A percentile compares a stretch with the other conserved stretches of the same genome.
Conservation (phyloP, 1,140 invertebrate genomes). For the Liolophura sinensis region DNA sequence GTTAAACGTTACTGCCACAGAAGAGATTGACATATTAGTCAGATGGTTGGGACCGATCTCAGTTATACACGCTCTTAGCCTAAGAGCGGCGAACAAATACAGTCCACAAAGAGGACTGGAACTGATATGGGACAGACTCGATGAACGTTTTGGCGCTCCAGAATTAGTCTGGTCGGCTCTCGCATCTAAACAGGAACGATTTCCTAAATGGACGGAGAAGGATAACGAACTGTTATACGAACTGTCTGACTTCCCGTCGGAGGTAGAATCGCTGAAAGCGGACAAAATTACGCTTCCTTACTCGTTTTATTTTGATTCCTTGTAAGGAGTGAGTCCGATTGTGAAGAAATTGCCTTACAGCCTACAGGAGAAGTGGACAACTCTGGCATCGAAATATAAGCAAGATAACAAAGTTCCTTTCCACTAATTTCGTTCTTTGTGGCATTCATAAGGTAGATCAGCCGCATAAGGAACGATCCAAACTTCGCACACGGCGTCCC, state of each 20-base stretch:
- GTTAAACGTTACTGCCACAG: slow-evolving; percentile 8
- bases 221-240: slow-evolving; percentile 22
- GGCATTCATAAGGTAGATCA: slow-evolving; percentile 18
- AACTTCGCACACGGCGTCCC: slow-evolving; percentile 7
- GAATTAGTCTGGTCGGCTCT: slow-evolving; percentile 13
- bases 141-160: slow-evolving; percentile 22
- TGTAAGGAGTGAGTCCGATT: slow-evolving; percentile 16
- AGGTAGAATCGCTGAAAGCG: slow-evolving; percentile 17
- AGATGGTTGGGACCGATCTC: slow-evolving; percentile 26
- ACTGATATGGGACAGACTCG: slow-evolving; percentile 14
- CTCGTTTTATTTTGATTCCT: slow-evolving; percentile 24
- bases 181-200: slow-evolving; percentile 11
- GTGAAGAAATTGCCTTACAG: slow-evolving; percentile 16
- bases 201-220: slow-evolving; percentile 17
- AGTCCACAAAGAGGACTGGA: slow-evolving; percentile 7
- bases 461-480: slow-evolving; percentile 17
- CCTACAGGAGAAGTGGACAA: slow-evolving; percentile 26
- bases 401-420: slow-evolving; percentile 5
- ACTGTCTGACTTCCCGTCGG: slow-evolving; percentile 18
- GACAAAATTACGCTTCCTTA: slow-evolving; percentile 9
- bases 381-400: slow-evolving; percentile 18
- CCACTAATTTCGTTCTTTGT: slow-evolving; percentile 14
- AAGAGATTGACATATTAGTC: slow-evolving; percentile 26
- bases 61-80: slow-evolving; percentile 15
- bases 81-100: slow-evolving; percentile 7